phyloP scores from a whole-genome alignment of 2,113 vertebrate genomes.

The Orycteropus afer region DNA sequence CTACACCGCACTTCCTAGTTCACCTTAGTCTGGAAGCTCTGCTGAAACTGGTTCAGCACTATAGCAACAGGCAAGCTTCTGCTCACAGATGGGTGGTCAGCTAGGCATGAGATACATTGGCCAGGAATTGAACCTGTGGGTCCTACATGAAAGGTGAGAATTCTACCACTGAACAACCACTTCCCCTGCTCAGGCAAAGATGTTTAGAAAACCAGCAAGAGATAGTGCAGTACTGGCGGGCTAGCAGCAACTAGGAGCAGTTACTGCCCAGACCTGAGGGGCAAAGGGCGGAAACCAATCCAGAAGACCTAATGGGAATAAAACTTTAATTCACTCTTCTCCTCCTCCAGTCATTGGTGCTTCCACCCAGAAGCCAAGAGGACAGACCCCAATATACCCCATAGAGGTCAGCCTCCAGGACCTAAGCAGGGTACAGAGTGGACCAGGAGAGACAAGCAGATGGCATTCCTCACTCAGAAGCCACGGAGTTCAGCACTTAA shows the following conservation, averaged over 20 bases:
- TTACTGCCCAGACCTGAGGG: background rate
- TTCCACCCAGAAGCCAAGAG: background rate
- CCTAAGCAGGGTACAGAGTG: too few species aligned
- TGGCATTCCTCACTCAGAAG: background rate
- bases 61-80: background rate
- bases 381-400: background rate
- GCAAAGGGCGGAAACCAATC: background rate
- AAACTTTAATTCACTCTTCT: background rate
- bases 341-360: background rate
- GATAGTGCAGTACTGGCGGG: background rate
- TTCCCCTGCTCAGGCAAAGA: background rate
- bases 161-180: background rate
- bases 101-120: background rate
- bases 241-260: background rate
- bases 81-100: background rate
- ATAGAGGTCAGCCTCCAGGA: background rate
- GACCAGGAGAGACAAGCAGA: background rate
- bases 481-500: accelerated
- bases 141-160: background rate
- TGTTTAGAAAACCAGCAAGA: background rate
- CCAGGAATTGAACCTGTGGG: background rate
- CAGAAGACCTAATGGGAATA: background rate
- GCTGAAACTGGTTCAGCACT: background rate
- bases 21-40: background rate
- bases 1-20: too few species aligned